Conservation (phyloP, 2,888 invertebrate genomes). For the Apocheima hispidaria region DNA sequence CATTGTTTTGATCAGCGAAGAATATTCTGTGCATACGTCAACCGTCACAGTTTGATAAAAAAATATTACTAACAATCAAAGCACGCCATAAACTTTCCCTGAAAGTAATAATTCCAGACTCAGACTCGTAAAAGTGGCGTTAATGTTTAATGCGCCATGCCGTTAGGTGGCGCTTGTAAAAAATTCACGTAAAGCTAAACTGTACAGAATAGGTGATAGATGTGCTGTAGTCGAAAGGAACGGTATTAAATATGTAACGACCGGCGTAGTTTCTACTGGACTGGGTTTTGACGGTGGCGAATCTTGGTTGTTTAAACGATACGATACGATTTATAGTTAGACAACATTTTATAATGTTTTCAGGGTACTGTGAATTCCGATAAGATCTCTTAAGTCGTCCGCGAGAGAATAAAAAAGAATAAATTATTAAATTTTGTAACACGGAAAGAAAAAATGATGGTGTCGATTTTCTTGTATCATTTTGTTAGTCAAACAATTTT, state of each 20-base stretch:
- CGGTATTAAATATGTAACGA: conserved; percentile 34
- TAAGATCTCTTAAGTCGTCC: too few relatives aligned
- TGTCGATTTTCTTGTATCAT: too few relatives aligned
- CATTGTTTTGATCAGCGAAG: too few relatives aligned
- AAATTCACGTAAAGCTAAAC: conserved; percentile 50
- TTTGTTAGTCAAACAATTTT: too few relatives aligned
- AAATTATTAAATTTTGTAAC: too few relatives aligned
- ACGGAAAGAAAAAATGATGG: too few relatives aligned
- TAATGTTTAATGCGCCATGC: conserved; percentile 40
- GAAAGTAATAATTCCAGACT: conserved; percentile 13
- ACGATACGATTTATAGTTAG: conserved; percentile 6
- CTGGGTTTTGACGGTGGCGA: conserved; percentile 35
- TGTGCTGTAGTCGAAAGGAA: not conserved
- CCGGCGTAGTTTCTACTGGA: conserved; percentile 1
- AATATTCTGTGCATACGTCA: too few relatives aligned
- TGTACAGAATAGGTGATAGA: conserved; percentile 9
- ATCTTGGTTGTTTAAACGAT: conserved; percentile 21
- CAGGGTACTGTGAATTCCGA: too few relatives aligned
- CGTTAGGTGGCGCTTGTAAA: conserved; percentile 57
- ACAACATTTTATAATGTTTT: not conserved
- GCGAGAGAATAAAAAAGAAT: too few relatives aligned
- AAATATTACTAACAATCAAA: not conserved
- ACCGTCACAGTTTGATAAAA: too few relatives aligned
- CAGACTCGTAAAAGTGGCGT: conserved; percentile 9
- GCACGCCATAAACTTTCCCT: not conserved